phyloP scores from a whole-genome alignment of 2,113 vertebrate species.

The Ailurus styani region DNA sequence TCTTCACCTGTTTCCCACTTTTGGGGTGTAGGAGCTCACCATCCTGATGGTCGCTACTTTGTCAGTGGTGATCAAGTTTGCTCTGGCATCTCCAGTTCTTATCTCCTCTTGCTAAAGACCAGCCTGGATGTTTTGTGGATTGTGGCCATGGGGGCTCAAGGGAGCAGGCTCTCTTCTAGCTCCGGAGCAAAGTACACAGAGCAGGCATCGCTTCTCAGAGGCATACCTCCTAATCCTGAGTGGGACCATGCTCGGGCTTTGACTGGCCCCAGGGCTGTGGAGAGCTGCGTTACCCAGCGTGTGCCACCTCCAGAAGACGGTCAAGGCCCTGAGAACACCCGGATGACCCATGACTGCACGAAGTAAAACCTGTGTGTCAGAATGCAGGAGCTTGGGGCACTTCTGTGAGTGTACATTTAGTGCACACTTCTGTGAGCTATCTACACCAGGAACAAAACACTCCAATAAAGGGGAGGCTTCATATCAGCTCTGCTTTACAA shows the following conservation, averaged over 20 bases:
- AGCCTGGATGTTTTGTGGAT: slow-evolving; percentile 94
- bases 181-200: slow-evolving; percentile 93
- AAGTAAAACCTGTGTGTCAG: neutral
- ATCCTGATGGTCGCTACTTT: slow-evolving; percentile 92
- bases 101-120: slow-evolving; percentile 90
- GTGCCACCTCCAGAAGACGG: slow-evolving; percentile 86
- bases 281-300: slow-evolving; percentile 89
- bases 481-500: slow-evolving; percentile 45
- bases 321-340: slow-evolving; percentile 81
- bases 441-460: slow-evolving; percentile 36
- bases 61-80: slow-evolving; percentile 93
- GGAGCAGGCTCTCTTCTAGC: slow-evolving; percentile 98
- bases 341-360: neutral
- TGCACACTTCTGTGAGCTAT: slow-evolving; percentile 60
- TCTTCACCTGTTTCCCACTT: slow-evolving; percentile 96
- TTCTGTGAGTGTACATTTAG: neutral
- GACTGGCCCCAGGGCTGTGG: slow-evolving; percentile 94
- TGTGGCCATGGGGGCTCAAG: slow-evolving; percentile 95
- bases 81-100: slow-evolving; percentile 91
- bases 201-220: slow-evolving; percentile 96
- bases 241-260: slow-evolving; percentile 93
- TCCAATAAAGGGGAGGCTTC: neutral
- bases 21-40: slow-evolving; percentile 93
- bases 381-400: rapidly evolving
- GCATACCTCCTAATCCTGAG: slow-evolving; percentile 96